Percentiles rank a stretch among this genome's conserved stretches.
Conservation (phyloP, 2,888 invertebrate species). For the Encarsia formosa region DNA sequence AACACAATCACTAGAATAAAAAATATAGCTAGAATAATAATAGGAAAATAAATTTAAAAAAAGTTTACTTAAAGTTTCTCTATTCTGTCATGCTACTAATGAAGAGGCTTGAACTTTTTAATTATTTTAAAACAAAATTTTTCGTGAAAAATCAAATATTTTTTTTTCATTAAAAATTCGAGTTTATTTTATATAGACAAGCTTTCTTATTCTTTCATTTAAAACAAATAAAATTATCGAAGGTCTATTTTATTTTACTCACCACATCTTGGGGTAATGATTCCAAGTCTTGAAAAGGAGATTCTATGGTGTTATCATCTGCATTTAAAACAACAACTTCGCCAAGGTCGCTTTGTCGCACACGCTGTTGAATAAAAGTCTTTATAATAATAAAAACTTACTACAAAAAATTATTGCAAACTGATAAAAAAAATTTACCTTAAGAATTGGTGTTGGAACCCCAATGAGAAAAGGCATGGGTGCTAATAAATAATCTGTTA, state of each 20-base stretch:
- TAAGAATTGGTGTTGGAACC: conserved; percentile 79
- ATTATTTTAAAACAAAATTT: no score
- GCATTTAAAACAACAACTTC: conserved; percentile 93
- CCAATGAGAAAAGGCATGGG: conserved; percentile 99
- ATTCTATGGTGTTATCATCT: conserved; percentile 79
- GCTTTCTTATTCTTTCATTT: no score
- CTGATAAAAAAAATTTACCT: no score
- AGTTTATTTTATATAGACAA: no score
- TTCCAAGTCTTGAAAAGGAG: conserved; percentile 87
- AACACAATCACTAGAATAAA: no score
- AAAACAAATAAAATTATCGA: no score
- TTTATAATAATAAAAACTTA: not conserved
- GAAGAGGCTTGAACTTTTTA: no score
- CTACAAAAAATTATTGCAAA: not conserved
- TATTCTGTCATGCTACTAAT: no score
- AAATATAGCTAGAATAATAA: no score
- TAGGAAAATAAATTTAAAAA: no score
- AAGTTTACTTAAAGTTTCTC: not conserved
- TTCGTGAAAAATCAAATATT: no score
- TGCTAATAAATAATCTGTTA: conserved; percentile 86
- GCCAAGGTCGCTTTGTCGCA: conserved; percentile 78
- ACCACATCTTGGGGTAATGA: conserved; percentile 88
- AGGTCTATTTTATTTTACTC: conserved; percentile 46
- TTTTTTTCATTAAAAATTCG: no score
- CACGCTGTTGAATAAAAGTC: conserved; percentile 56